Base-by-base conservation (phyloP, 2,113 vertebrate species). In the Blennius ocellaris region DNA sequence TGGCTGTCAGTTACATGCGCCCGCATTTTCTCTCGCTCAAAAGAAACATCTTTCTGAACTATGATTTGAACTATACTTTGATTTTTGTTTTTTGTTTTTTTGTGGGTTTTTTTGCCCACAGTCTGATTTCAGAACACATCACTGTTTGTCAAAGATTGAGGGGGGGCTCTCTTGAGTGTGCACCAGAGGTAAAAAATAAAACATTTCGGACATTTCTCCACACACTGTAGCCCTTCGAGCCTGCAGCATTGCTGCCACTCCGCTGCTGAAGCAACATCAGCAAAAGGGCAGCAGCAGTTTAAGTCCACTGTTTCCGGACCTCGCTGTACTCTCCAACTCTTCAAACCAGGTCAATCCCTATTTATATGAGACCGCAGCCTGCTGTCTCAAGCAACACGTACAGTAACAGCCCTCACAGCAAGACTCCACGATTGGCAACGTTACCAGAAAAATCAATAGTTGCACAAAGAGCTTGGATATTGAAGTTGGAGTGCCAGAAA, bases 391-490 rank as follows among this genome's bases (percentile, higher is more conserved):
- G 6, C 9, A 61, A n/a, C 44, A 11, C 43, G 55, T 30, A 59
- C 44, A 55, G 51, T 21, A 53, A 44, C 54, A 16, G 15, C 10
- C 17, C 16, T 56, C 50, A 11, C 12, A 56, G 44, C 38, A 53
- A 69, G 43, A 5, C 17, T 57, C 11, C 55, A 57, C 38, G 48
- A 69, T 49, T 56, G 51, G 41, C 65, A 64, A 38, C 59, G 65
- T 74, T 56, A 53, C 40, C 48, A 67, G 43, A 58, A 76, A 79
- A 30, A 30, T 79, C 76, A 66, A 54, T 75, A 57, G 45, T 39
- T 71, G 30, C 15, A 71, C 47, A 43, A 75, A 1, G 8, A 71
- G 44, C 61, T 67, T 75, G 30, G 12, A 56, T 61, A 74, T 78
- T 8, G 38, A 58, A 39, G 41, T 36, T 16, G 30, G 11, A 43